Conservation (phyloP, 2,797 vertebrate genomes). For the Strix occidentalis region DNA sequence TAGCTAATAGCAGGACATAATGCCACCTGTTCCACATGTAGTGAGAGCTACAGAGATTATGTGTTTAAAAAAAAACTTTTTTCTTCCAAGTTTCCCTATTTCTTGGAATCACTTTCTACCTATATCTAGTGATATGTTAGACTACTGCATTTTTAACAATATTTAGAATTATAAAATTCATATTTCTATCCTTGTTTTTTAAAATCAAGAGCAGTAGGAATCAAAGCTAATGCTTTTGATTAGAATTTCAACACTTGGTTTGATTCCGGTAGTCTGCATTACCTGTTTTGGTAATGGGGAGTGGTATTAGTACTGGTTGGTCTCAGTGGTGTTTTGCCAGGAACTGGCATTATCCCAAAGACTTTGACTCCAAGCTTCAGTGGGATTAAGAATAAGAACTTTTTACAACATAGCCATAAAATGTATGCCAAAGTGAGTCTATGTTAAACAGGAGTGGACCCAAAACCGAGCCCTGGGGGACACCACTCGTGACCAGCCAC, state of each 20-base stretch:
- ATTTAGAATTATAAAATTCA: not conserved
- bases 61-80: accelerated
- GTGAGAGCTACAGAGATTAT: not conserved
- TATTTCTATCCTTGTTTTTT: not conserved
- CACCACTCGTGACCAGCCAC: no score
- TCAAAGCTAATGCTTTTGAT: not conserved
- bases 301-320: not conserved
- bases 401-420: not conserved
- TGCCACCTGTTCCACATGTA: not conserved
- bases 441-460: no score
- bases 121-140: not conserved
- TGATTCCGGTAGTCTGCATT: not conserved
- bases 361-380: not conserved
- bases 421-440: not conserved
- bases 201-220: not conserved
- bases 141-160: not conserved
- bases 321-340: not conserved
- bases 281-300: not conserved
- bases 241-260: not conserved
- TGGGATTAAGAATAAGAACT: slow-evolving; percentile 3
- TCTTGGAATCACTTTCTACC: not conserved
- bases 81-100: not conserved
- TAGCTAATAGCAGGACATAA: not conserved
- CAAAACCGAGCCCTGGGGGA: no score
- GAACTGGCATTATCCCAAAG: not conserved